Evolutionary conservation across 2,888 invertebrate genomes (phyloP), one percentile per base, ranked within the genome.

Genomic region (Dastarcus helophoroides): DNA sequence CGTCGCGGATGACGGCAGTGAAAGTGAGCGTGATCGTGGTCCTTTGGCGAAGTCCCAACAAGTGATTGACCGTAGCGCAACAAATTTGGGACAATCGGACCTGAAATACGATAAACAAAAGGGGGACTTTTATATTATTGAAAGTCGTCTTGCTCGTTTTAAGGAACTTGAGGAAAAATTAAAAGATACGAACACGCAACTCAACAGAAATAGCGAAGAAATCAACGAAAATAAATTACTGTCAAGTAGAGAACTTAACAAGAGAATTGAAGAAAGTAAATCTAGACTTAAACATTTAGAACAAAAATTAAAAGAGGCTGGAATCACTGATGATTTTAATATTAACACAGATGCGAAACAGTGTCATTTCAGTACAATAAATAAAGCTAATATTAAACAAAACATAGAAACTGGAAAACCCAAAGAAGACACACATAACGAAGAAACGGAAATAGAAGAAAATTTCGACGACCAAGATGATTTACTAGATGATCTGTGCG

Each of bases 211-310:
- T 39, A 52, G 30, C 22, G 27, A 30, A 22, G 23, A 22, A 23
- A 28, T 27, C 16, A 32, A 33, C 57, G 48, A 56, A 60, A 51
- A 56, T 47, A 28, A 28, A 25, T 39, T 50, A 13, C 39, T 59
- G 9, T 41, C 40, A 32, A 56, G 56, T 36, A 52, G 48, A 39
- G 50, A 55, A 39, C 39, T 60, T 26, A 60, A 60, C 35, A 54
- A 39, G 29, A 35, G 49, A 15, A 36, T 44, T 22, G 64, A 63
- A 40, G 62, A 63, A 43, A 60, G 60, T 26, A 62, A 61, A 43
- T 63, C 64, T 31, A 56, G 68, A 27, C 49, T 69, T 32, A 67
- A 67, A 45, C 59, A 65, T 33, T 50, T 69, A 31, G 67, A 68
- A 47, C 56, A 61, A 40, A 58, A 58, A 39, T 40, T 61, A 21